Base-by-base conservation (phyloP, 2,888 invertebrate genomes). In the Trissoscelio sp. region DNA sequence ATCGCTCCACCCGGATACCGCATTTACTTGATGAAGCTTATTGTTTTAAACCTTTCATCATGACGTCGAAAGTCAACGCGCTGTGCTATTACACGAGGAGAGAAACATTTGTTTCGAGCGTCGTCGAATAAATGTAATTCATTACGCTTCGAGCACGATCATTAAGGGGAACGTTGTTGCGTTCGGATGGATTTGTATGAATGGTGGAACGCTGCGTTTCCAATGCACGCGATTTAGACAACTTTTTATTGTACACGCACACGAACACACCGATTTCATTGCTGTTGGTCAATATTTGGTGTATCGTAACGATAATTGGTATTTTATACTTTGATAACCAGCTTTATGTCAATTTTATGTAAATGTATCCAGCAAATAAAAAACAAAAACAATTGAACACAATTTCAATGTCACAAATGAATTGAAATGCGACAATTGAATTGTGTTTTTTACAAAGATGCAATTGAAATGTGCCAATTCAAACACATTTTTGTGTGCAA, bases 11-110 rank as follows among this genome's bases (percentile, higher is more conserved):
- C 81, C 60, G 73, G 73, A 81, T 81, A 81, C 77, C 77, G 62
- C 66, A 62, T 77, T 81, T 81, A 78, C 57, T 78, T 55, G 67
- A 77, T 72, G 73, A 55, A 58, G 55, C 78, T 81, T 51, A 78
- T 78, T 73, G 73, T 78, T 78, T 81, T 72, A 46, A 77, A 34
- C 75, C 72, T 75, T 60, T 75, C 74, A 75, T 81, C 70, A 66
- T 31, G 44, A 60, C 78, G 28, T 58, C 28, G 62, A 79, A 64
- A 79, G 58, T 78, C 70, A 39, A 60, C 66, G 69, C 67, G 58
- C 72, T 66, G 48, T 79, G 58, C 79, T n/a, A 79, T 79, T 72
- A 78, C 39, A 46, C 44, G 24, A 42, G 42, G 44, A 58, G 67
- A 67, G 67, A 75, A 75, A 67, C 66, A 67, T 60, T 67, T 75